These are phyloP conservation scores for Noctilio leporinus DNA, from an alignment of 2,113 vertebrate species.

Conservation along the genomic window DNA sequence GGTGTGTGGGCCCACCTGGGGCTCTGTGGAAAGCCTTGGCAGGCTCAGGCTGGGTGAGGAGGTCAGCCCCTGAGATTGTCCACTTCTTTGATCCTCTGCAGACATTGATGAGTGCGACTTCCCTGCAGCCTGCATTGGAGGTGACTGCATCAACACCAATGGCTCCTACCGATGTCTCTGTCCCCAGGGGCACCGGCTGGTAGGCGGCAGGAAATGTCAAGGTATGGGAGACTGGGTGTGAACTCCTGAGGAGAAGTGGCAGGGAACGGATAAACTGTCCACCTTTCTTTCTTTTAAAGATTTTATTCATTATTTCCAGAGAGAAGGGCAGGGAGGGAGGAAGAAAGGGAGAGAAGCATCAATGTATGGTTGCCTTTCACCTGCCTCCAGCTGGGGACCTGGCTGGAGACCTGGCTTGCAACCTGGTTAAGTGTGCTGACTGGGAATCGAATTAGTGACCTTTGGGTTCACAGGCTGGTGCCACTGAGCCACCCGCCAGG, in stretches of 20 bases:
- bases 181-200: conserved; percentile 82
- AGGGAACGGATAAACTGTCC: no score
- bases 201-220: conserved; percentile 85
- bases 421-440: no score
- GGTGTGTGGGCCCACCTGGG: background rate
- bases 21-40: background rate
- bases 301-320: no score
- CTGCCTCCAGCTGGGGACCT: no score
- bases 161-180: conserved; percentile 92
- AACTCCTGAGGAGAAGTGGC: background rate
- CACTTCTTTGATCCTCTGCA: conserved; percentile 45
- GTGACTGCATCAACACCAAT: conserved; percentile 88
- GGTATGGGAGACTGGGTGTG: conserved; percentile 72
- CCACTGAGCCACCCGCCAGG: no score
- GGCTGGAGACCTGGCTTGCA: no score
- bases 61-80: background rate
- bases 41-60: background rate
- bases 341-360: no score
- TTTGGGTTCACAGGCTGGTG: no score
- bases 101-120: conserved; percentile 91
- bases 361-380: no score
- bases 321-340: no score
- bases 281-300: no score
- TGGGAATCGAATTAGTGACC: no score
- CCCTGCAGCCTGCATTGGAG: conserved; percentile 84